A percentile compares a stretch with the other conserved stretches of the same genome.
Conservation (phyloP, 1,140 invertebrate genomes). For the Panulirus ornatus region DNA sequence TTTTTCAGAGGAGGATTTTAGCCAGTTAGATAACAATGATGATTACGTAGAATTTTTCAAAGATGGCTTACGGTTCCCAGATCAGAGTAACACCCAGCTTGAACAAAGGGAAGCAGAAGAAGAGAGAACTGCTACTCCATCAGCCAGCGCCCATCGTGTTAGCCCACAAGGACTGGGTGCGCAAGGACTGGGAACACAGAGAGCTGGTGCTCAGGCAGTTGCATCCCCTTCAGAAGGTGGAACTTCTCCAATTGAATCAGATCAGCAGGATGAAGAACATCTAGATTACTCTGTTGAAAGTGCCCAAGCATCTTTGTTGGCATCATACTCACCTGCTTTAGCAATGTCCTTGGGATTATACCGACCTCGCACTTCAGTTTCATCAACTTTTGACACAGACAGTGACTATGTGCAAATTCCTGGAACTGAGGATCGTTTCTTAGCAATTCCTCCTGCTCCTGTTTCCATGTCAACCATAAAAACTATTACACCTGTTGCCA, state of each 20-base stretch:
- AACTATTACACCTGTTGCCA: slow-evolving; percentile 73
- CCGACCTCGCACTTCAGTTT: slow-evolving; percentile 88
- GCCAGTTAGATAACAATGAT: slow-evolving; percentile 72
- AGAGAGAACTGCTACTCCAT: slow-evolving; percentile 23
- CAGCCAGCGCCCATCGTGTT: slow-evolving; percentile 27
- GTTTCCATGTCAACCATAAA: slow-evolving; percentile 75
- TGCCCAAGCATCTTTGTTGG: slow-evolving; percentile 61
- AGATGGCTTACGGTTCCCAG: slow-evolving; percentile 40
- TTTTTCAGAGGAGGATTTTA: slow-evolving; percentile 68
- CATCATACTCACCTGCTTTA: slow-evolving; percentile 52
- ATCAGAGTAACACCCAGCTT: slow-evolving; percentile 6
- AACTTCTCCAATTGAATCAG: slow-evolving; percentile 31
- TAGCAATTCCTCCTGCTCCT: slow-evolving; percentile 60
- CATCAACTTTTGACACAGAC: slow-evolving; percentile 90
- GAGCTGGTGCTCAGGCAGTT: slow-evolving; percentile 25
- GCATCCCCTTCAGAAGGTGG: slow-evolving; percentile 9
- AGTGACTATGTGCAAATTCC: slow-evolving; percentile 86
- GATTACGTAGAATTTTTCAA: slow-evolving; percentile 74
- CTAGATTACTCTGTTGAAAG: slow-evolving; percentile 74
- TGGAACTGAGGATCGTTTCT: slow-evolving; percentile 47
- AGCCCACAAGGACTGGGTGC: slow-evolving; percentile 57
- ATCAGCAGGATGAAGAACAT: slow-evolving; percentile 57
- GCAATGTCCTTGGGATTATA: slow-evolving; percentile 76
- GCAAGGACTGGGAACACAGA: slow-evolving; percentile 46
- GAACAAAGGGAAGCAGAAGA: slow-evolving; percentile 25